Percentiles rank a stretch among this genome's conserved stretches.
phyloP scores from a whole-genome alignment of 2,113 vertebrate species.

The Callaeas wilsoni region DNA sequence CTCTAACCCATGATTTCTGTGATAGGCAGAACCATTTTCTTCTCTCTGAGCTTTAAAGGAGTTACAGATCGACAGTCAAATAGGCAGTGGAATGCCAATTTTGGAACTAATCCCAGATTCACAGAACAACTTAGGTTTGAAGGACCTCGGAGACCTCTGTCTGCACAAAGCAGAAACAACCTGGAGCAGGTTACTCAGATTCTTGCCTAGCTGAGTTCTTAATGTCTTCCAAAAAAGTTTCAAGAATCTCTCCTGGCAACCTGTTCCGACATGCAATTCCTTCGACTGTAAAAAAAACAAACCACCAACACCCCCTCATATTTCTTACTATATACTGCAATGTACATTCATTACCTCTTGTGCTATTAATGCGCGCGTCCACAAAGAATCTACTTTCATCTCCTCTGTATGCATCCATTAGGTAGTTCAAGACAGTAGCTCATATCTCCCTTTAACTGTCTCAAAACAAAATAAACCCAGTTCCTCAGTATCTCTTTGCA shows the following conservation, averaged over 20 bases:
- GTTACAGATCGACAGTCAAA: background rate
- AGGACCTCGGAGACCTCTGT: background rate
- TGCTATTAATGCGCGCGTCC: background rate
- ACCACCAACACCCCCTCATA: background rate
- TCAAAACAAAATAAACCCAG: background rate
- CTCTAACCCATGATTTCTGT: background rate
- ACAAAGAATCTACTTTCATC: background rate
- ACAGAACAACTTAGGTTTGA: background rate
- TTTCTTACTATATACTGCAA: background rate
- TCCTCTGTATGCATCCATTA: background rate
- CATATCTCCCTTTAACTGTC: background rate
- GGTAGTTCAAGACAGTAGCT: background rate
- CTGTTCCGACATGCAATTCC: background rate
- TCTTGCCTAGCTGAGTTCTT: background rate
- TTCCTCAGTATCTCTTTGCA: background rate
- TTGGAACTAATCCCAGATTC: background rate
- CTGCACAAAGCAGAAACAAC: background rate
- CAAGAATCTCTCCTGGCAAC: background rate
- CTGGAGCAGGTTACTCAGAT: background rate
- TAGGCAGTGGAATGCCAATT: background rate
- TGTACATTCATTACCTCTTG: background rate
- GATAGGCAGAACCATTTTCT: background rate
- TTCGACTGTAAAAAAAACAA: background rate
- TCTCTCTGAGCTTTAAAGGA: background rate
- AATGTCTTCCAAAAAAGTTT: background rate